Conservation (phyloP, 2,888 invertebrate species). For the Candidula unifasciata region DNA sequence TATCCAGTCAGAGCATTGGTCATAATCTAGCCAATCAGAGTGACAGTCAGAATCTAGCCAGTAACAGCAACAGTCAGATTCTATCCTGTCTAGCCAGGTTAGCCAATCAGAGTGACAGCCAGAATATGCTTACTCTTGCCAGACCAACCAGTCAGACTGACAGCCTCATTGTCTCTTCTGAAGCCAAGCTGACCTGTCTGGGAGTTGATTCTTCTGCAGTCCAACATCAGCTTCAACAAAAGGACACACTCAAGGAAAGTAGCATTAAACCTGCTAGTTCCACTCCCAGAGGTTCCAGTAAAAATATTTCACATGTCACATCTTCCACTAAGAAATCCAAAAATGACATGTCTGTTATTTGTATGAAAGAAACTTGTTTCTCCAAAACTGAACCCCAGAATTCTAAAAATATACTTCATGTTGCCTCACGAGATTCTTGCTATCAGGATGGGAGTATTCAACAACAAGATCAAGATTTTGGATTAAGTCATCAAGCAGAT, state of each 20-base stretch:
- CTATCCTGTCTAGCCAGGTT: background rate
- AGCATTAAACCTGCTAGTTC: background rate
- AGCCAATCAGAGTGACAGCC: background rate
- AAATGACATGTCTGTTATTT: background rate
- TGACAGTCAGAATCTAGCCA: no score
- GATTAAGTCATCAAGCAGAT: background rate
- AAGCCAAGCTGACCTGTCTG: background rate
- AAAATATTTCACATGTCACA: background rate
- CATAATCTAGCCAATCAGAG: no score
- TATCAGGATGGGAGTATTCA: background rate
- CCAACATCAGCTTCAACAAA: background rate
- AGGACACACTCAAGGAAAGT: background rate
- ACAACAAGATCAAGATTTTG: background rate
- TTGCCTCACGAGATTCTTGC: background rate
- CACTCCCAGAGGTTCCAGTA: background rate
- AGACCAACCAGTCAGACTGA: no score
- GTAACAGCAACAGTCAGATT: background rate
- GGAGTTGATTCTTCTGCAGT: background rate
- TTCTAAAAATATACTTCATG: background rate
- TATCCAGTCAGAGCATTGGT: background rate
- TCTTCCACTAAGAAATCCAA: background rate
- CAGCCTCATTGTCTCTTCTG: background rate
- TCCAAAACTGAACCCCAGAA: background rate
- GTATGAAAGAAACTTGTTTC: background rate
- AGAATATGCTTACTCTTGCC: background rate